Base-by-base conservation (phyloP, 2,888 invertebrate genomes). In the Selenia dentaria region DNA sequence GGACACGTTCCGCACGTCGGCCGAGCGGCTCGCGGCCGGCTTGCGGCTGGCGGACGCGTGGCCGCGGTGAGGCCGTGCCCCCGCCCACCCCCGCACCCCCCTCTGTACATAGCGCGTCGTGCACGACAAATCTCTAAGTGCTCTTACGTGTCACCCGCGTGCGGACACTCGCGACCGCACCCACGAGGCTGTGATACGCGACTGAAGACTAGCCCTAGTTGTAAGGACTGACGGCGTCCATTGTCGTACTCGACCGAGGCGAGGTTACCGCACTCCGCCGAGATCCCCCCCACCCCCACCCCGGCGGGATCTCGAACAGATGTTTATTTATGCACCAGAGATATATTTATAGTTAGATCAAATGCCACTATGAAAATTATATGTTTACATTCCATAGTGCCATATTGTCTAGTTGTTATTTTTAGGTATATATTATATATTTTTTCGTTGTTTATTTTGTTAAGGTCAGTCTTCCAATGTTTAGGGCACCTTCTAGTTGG, bases 1-100 rank as follows among this genome's bases (percentile, higher is more conserved):
- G 67, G 75, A 83, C 22, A 92, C 95, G 4, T 94, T 96, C 81
- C 85, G 91, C 36, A 74, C 81, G 39, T 92, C 84, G 79, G 44
- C 66, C 70, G 54, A 55, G 58, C 76, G 82, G 9, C 85, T 79
- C 25, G 68, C 72, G 26, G 61, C 53, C 55, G 71, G 68, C 27
- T 73, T 64, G 60, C 74, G 80, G 38, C 67, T 71, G 10, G 51
- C 50, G 13, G 81, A 76, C 75, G 82, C 84, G 24, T 82, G 83
- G 83, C 86, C 67, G 63, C 73, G 69, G 67, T 65, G 59, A 53
- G 45, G 42, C n/a, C 16, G 9, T 13, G 9, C 40, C 14, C 46
- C 34, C 46, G 10, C 51, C 3, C 25, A 9, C 25, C 9, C 9
- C 9, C 25, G 25, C 8, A 6, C 8, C 22, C 22, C 22, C 22